Conservation (phyloP, 2,113 vertebrate genomes). For the Brachirus orientalis region DNA sequence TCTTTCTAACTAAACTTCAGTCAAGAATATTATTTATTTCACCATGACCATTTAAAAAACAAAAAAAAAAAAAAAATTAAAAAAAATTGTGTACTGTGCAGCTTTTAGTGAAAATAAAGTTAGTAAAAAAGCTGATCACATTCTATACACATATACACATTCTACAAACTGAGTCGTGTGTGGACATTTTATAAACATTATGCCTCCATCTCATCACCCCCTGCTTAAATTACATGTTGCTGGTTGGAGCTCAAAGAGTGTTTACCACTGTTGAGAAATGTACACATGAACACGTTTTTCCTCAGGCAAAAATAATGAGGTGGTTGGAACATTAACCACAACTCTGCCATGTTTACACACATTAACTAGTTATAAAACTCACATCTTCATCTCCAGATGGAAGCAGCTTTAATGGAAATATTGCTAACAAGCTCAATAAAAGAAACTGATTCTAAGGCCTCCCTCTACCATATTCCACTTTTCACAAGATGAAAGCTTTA, state of each 20-base stretch:
- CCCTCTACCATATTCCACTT: too few relatives aligned
- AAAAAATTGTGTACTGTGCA: too few relatives aligned
- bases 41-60: too few relatives aligned
- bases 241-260: constrained; percentile 16
- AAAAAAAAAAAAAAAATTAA: too few relatives aligned
- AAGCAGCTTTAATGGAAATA: constrained; percentile 67
- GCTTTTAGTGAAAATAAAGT: too few relatives aligned
- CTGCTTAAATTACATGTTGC: constrained; percentile 26
- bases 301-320: constrained; percentile 63
- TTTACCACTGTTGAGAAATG: constrained; percentile 26
- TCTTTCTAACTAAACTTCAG: too few relatives aligned
- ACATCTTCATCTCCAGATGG: constrained; percentile 73
- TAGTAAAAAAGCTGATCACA: too few relatives aligned
- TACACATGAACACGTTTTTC: constrained; percentile 28
- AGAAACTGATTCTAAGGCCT: constrained; percentile 65
- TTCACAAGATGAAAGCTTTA: constrained; percentile 65
- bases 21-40: too few relatives aligned
- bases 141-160: too few relatives aligned
- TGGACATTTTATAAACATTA: too few relatives aligned
- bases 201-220: background rate
- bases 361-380: constrained; percentile 65
- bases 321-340: constrained; percentile 44
- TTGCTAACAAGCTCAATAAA: constrained; percentile 73
- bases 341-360: constrained; percentile 57
- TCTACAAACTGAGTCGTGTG: too few relatives aligned